phyloP scores from a whole-genome alignment of 2,797 vertebrate species.

The Lycodopsis pacificus region DNA sequence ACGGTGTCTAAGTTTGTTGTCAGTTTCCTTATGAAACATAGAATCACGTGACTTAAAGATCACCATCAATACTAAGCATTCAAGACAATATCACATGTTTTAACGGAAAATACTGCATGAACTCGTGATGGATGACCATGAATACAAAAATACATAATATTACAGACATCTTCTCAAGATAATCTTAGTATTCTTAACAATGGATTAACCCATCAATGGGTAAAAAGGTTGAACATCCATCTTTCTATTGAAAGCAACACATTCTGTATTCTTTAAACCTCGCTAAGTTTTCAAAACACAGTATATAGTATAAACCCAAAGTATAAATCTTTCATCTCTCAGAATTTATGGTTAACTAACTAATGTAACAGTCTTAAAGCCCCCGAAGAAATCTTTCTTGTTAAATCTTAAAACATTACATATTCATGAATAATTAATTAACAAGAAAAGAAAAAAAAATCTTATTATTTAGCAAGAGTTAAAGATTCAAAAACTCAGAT shows the following conservation, averaged over 20 bases:
- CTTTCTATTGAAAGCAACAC: not conserved
- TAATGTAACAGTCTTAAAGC: not conserved
- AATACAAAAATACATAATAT: constrained; percentile 2
- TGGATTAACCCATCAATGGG: not conserved
- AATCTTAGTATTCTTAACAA: not conserved
- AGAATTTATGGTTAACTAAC: not conserved
- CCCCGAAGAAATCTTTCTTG: not conserved
- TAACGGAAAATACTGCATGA: not conserved
- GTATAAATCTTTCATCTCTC: not conserved
- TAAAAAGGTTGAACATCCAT: not conserved
- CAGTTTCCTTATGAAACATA: not conserved
- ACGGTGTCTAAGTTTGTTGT: not conserved
- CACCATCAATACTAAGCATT: not conserved
- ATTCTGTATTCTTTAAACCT: not conserved
- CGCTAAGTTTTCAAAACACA: not conserved
- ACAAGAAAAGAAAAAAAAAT: not conserved
- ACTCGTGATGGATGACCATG: not conserved
- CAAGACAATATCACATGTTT: not conserved
- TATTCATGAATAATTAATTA: not conserved
- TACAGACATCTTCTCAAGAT: not conserved
- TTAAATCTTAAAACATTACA: not conserved
- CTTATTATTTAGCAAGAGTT: not conserved
- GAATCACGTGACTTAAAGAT: not conserved
- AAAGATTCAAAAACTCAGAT: not conserved
- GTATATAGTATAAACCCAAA: not conserved